Evolutionary conservation across 2,113 vertebrate species (phyloP).

Genomic region (Sakesphorus luctuosus): DNA sequence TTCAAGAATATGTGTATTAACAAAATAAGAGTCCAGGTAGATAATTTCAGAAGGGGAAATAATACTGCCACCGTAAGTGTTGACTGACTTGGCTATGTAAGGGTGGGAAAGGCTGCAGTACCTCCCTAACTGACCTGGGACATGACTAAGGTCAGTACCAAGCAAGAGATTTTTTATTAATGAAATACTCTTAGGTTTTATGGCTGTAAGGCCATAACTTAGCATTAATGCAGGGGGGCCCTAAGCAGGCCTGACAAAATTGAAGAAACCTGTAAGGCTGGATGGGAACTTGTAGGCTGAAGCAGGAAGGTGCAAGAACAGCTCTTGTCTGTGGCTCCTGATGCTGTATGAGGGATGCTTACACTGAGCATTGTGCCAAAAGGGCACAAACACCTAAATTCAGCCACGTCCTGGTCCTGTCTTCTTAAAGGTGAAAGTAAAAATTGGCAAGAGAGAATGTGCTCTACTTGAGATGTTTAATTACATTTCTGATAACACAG

Average conservation of each 20-base stretch:
- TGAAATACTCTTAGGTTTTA: background rate
- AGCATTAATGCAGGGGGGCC: background rate
- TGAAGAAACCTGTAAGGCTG: background rate
- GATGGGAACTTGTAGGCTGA: background rate
- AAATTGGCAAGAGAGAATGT: background rate
- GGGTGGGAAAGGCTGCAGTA: background rate
- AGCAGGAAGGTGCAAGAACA: background rate
- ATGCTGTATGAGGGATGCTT: background rate
- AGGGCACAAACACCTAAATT: background rate
- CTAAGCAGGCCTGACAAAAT: background rate
- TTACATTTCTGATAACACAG: background rate
- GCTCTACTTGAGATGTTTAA: background rate
- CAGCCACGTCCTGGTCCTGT: background rate
- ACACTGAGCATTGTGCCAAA: background rate
- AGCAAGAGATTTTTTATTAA: background rate
- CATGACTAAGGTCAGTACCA: background rate
- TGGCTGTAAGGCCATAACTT: background rate
- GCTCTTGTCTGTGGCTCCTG: background rate
- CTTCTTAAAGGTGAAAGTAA: background rate
- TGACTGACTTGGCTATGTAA: background rate
- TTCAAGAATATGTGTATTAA: background rate
- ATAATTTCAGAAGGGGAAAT: background rate
- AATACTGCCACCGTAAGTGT: background rate
- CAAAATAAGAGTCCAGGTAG: background rate
- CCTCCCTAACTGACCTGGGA: background rate